A percentile compares a stretch with the other conserved stretches of the same genome.
phyloP scores from a whole-genome alignment of 2,113 vertebrate species.

The Takifugu flavidus region DNA sequence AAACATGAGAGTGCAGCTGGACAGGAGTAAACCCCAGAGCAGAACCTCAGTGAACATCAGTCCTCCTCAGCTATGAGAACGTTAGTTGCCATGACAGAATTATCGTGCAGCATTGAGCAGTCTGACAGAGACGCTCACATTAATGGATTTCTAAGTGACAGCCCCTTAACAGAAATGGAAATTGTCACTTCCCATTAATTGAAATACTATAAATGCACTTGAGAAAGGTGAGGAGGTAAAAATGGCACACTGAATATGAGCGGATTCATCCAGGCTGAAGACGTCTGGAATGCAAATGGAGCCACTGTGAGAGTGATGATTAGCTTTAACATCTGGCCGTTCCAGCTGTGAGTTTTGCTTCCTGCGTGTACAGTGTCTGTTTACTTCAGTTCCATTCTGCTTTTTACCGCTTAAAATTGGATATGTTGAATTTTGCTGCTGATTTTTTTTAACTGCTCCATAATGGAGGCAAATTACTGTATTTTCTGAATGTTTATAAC shows the following conservation, averaged over 20 bases:
- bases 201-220: background rate
- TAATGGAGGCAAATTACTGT: too few relatives aligned
- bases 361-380: background rate
- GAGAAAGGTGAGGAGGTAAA: background rate
- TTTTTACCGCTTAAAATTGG: too few relatives aligned
- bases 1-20: too few relatives aligned
- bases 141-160: background rate
- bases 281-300: constrained; percentile 24
- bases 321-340: constrained; percentile 9
- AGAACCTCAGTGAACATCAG: too few relatives aligned
- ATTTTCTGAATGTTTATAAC: too few relatives aligned
- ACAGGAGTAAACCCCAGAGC: too few relatives aligned
- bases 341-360: constrained; percentile 7
- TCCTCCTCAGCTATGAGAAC: too few relatives aligned
- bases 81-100: too few relatives aligned
- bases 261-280: constrained; percentile 17
- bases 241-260: constrained; percentile 5
- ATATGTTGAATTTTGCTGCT: too few relatives aligned
- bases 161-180: constrained; percentile 18
- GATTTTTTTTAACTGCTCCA: too few relatives aligned
- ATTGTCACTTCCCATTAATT: constrained; percentile 18
- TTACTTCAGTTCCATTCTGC: background rate
- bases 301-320: constrained; percentile 12
- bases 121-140: background rate
- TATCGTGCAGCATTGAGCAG: too few relatives aligned